phyloP scores from a whole-genome alignment of 2,113 vertebrate species.

The Pelmatolapia mariae region DNA sequence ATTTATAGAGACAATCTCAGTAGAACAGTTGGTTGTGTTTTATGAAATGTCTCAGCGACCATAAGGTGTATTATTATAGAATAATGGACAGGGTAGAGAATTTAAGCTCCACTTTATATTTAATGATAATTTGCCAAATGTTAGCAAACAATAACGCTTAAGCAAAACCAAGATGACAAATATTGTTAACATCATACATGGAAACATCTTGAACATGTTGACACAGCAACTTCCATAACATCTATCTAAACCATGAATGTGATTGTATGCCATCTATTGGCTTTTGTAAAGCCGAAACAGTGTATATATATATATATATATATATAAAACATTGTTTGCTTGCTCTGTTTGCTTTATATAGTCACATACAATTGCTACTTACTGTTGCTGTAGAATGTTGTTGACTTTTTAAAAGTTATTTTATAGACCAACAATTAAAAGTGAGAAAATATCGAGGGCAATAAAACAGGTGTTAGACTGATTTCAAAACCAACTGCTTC shows the following conservation, averaged over 20 bases:
- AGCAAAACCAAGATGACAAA: not conserved
- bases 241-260: not conserved
- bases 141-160: not conserved
- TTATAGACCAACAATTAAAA: not conserved
- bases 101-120: not conserved
- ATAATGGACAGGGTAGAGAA: not conserved
- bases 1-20: not conserved
- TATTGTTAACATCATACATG: not conserved
- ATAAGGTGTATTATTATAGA: not conserved
- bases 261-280: not conserved
- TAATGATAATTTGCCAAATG: not conserved
- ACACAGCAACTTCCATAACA: not conserved
- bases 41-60: not conserved
- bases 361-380: not conserved
- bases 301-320: accelerated
- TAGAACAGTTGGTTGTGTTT: not conserved
- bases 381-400: not conserved
- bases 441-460: not conserved
- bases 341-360: not conserved
- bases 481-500: not conserved
- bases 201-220: not conserved
- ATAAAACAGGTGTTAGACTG: not conserved
- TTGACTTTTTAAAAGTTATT: not conserved
- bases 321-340: not conserved
- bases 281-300: not conserved